Base-by-base conservation (phyloP, 2,888 invertebrate species). In the Candidula unifasciata region DNA sequence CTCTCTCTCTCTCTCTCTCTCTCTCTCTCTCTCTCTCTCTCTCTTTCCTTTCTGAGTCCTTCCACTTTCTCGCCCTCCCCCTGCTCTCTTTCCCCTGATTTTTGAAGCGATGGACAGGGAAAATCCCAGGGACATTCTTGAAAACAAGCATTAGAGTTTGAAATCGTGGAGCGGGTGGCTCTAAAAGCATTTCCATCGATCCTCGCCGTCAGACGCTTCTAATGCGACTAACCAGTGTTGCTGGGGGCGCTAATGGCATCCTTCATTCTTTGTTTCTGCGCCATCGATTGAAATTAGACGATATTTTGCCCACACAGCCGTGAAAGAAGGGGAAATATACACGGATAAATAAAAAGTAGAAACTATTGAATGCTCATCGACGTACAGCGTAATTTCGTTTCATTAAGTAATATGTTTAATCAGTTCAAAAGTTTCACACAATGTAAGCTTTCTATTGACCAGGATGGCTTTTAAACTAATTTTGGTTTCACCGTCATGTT, bases 111-210 rank as follows among this genome's bases (percentile, higher is more conserved):
- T 10, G 44, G 44, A 44, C 44, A 44, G 44, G 44, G 44, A 44
- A 6, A 44, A 44, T 5, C 66, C 27, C 44, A 66, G 54, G 30
- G 54, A 74, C 74, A 54, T 74, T 74, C 74, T 74, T 52, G 44
- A 44, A 79, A 79, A 79, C 64, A 35, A 66, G 54, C 54, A 74
- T 74, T 64, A 68, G 60, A 57, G 37, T 81, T 73, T 73, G 35
- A 81, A 73, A 71, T 57, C 37, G 54, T 73, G 35, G 57, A 71
- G 57, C 52, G 81, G 73, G 35, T 33, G n/a, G 73, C 81, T 81
- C 54, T 78, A 77, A 83, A 83, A 83, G 77, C 78, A 78, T 83
- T 78, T 33, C 60, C 78, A 78, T 83, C 78, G 83, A 83, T 78
- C 78, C 44, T 27, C 18, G 24, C 30, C 54, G 68, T 76, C 71